These are phyloP conservation scores for Pedicia rivosa DNA, from an alignment of 2,888 invertebrate species.

Conservation along the genomic window DNA sequence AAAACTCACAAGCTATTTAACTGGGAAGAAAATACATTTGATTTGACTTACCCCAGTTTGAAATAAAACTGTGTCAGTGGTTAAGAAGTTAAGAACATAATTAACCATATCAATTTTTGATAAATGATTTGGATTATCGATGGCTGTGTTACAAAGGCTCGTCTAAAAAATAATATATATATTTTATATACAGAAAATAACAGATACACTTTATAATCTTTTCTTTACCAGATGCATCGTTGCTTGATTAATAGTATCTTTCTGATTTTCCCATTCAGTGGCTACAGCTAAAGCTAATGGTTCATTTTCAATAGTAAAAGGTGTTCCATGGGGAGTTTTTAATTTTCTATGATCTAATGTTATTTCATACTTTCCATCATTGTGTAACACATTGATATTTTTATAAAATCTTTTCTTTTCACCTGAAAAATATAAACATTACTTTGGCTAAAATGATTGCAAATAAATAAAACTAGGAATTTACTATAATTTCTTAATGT, in stretches of 20 bases:
- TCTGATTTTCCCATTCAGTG: slow-evolving; percentile 86
- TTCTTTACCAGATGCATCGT: slow-evolving; percentile 74
- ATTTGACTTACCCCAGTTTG: slow-evolving; percentile 43
- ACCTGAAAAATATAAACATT: too few relatives aligned
- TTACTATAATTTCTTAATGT: too few relatives aligned
- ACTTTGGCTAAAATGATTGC: too few relatives aligned
- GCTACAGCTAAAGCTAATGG: slow-evolving; percentile 85
- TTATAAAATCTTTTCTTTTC: slow-evolving; percentile 53
- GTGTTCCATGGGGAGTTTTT: slow-evolving; percentile 73
- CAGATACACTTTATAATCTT: slow-evolving; percentile 14
- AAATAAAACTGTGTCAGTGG: slow-evolving; percentile 70
- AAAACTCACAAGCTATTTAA: slow-evolving; percentile 10
- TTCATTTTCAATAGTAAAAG: slow-evolving; percentile 66
- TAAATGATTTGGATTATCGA: slow-evolving; percentile 82
- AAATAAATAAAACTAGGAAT: too few relatives aligned
- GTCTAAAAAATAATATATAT: slow-evolving; percentile 40
- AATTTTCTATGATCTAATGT: slow-evolving; percentile 76
- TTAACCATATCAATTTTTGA: slow-evolving; percentile 59
- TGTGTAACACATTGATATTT: slow-evolving; percentile 51
- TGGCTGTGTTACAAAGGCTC: slow-evolving; percentile 71
- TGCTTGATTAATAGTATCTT: slow-evolving; percentile 54
- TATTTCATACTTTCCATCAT: slow-evolving; percentile 62
- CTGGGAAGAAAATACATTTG: not conserved
- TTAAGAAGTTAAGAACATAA: slow-evolving; percentile 61
- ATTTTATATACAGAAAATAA: slow-evolving; percentile 5